phyloP scores from a whole-genome alignment of 2,888 invertebrate species.

The Galerucella calmariensis region DNA sequence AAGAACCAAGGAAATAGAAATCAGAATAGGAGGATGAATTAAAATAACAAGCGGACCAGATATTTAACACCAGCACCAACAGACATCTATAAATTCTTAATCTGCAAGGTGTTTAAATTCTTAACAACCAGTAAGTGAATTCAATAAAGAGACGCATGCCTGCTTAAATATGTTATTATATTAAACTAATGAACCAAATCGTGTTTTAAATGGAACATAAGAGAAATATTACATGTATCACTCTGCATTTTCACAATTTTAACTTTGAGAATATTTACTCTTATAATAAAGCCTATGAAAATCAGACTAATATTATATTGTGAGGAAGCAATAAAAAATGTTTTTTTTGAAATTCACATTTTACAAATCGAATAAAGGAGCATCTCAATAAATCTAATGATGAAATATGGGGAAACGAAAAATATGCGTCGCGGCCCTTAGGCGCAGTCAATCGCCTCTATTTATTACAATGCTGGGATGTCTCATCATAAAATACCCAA shows the following conservation, averaged over 20 bases:
- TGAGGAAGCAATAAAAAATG: neutral
- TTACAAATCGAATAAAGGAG: neutral
- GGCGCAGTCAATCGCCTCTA: slow-evolving; percentile 54
- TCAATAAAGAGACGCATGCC: too few relatives aligned
- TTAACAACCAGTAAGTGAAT: too few relatives aligned
- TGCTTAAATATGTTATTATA: too few relatives aligned
- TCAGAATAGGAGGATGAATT: too few relatives aligned
- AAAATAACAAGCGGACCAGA: too few relatives aligned
- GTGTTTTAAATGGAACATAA: too few relatives aligned
- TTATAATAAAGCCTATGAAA: neutral
- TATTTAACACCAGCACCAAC: too few relatives aligned
- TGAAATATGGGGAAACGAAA: slow-evolving; percentile 16
- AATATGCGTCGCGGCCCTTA: slow-evolving; percentile 50
- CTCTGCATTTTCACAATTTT: neutral
- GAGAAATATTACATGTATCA: too few relatives aligned
- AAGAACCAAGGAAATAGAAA: too few relatives aligned
- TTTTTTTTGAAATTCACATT: neutral
- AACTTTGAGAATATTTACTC: neutral
- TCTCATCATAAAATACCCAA: slow-evolving; percentile 2
- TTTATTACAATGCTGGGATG: slow-evolving; percentile 40
- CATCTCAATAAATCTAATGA: slow-evolving; percentile 19
- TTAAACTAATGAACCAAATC: too few relatives aligned
- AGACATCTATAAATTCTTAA: too few relatives aligned
- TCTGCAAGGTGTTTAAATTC: too few relatives aligned
- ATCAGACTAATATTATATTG: neutral